Evolutionary conservation across 2,797 vertebrate genomes (phyloP).

Genomic region (Mastacembelus armatus): DNA sequence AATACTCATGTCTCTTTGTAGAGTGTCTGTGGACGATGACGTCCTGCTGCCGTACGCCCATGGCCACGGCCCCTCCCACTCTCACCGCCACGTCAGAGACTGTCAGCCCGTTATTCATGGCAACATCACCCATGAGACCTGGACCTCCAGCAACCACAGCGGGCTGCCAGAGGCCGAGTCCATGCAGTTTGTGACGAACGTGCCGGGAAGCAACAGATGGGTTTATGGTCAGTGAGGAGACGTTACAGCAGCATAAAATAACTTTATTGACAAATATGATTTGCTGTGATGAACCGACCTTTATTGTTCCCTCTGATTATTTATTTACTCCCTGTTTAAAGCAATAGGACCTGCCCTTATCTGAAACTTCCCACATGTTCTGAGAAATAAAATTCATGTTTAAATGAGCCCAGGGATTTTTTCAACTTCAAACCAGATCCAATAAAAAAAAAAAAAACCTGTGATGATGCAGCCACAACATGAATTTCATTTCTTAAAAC

Average conservation of each 20-base stretch:
- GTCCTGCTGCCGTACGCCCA: constrained; percentile 84
- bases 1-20: constrained; percentile 53
- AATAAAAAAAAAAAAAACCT: no score
- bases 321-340: background rate
- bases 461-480: no score
- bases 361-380: no score
- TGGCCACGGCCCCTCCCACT: constrained; percentile 81
- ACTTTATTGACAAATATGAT: background rate
- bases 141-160: constrained; percentile 68
- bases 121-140: constrained; percentile 85
- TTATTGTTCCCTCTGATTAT: background rate
- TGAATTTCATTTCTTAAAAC: no score
- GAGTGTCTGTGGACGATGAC: constrained; percentile 82
- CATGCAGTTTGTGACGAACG: constrained; percentile 81
- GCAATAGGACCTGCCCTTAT: no score
- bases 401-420: no score
- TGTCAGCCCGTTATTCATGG: constrained; percentile 84
- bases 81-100: constrained; percentile 84
- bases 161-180: constrained; percentile 70
- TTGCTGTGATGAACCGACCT: background rate
- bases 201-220: constrained; percentile 51
- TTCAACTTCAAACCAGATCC: no score
- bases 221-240: constrained; percentile 73
- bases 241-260: background rate
- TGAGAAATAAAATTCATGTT: no score